Evolutionary conservation across 1,140 invertebrate genomes (phyloP).

Genomic region (Drosophila insularis): DNA sequence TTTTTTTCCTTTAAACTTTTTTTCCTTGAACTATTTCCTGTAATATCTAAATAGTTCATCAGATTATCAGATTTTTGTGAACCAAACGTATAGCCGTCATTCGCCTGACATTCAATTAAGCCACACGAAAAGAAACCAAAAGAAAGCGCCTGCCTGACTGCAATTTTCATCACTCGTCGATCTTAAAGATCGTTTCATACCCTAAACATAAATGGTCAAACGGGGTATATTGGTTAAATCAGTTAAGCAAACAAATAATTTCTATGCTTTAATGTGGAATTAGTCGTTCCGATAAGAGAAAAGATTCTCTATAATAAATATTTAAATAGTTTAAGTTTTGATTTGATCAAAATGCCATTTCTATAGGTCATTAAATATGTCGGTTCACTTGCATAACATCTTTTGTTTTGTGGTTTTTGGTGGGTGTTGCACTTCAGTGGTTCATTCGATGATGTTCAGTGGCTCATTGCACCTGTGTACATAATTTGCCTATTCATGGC

Average conservation of each 20-base stretch:
- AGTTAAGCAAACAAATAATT: no score
- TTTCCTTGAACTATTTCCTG: no score
- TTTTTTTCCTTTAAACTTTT: no score
- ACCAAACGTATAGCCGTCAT: slow-evolving; percentile 22
- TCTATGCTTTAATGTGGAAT: no score
- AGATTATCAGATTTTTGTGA: slow-evolving; percentile 20
- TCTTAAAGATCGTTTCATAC: slow-evolving; percentile 35
- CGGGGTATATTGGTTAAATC: not conserved
- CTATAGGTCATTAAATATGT: no score
- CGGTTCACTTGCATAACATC: no score
- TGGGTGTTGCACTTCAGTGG: slow-evolving; percentile 62
- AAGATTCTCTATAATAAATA: no score
- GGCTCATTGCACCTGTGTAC: slow-evolving; percentile 65
- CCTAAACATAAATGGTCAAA: not conserved
- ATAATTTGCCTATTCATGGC: slow-evolving; percentile 72
- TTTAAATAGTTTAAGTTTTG: no score
- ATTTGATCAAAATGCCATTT: no score
- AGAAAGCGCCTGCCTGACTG: slow-evolving; percentile 45
- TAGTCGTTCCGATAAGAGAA: no score
- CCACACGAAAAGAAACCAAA: slow-evolving; percentile 39
- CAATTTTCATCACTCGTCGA: slow-evolving; percentile 47
- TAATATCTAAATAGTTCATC: not conserved
- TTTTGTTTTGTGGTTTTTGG: slow-evolving; percentile 13
- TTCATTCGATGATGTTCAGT: slow-evolving; percentile 34
- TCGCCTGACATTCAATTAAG: slow-evolving; percentile 70